Percentiles rank a stretch among this genome's conserved stretches.
Evolutionary conservation across 2,113 vertebrate species (phyloP).

Genomic region (Prunella fulvescens): DNA sequence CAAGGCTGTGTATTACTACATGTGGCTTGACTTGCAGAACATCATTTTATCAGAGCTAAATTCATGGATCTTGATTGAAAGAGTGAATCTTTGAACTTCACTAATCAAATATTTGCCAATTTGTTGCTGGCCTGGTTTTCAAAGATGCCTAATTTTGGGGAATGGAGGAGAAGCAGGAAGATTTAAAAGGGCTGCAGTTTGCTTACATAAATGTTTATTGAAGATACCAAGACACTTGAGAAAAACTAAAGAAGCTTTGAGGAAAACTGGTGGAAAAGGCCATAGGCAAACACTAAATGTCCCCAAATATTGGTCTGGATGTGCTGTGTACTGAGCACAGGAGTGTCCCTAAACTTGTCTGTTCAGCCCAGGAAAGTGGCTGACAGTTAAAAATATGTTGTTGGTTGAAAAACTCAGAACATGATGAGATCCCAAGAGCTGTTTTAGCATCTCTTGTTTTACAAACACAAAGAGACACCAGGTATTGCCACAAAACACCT

Average conservation of each 20-base stretch:
- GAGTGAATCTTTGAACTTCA: background rate
- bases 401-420: background rate
- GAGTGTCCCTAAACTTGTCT: background rate
- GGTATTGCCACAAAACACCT: background rate
- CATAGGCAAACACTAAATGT: background rate
- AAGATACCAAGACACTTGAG: background rate
- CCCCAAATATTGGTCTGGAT: background rate
- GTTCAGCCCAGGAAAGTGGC: background rate
- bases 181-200: background rate
- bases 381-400: background rate
- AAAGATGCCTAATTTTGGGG: background rate
- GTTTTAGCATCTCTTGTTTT: background rate
- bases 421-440: background rate
- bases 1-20: background rate
- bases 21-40: background rate
- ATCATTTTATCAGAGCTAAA: background rate
- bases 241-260: background rate
- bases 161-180: background rate
- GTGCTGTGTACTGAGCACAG: background rate
- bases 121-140: background rate
- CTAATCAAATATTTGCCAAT: conserved; percentile 21
- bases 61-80: background rate
- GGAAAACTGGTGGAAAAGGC: background rate
- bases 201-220: background rate
- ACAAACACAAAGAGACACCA: background rate